Percentiles rank a stretch among this genome's conserved stretches.
Conservation (phyloP, 2,797 vertebrate genomes). For the Neosilurus mollespiculum region DNA sequence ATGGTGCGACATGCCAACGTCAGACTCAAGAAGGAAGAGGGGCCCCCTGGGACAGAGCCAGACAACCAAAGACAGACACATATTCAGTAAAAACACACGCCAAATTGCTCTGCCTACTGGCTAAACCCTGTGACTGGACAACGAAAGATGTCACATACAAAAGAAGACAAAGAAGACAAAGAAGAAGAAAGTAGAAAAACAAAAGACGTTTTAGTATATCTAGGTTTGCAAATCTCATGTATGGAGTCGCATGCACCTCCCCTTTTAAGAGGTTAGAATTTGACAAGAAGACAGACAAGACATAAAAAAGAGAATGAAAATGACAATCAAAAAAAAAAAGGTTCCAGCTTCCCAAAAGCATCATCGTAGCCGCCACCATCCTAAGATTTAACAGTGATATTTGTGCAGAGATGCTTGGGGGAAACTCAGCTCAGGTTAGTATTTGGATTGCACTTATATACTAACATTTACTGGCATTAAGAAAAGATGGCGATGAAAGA, state of each 20-base stretch:
- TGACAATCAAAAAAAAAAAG: too few species aligned
- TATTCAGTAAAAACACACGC: conserved; percentile 60
- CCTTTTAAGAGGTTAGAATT: neutral
- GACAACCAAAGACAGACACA: conserved; percentile 60
- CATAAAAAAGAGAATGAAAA: neutral
- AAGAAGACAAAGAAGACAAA: neutral
- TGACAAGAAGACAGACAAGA: neutral
- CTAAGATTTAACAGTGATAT: neutral
- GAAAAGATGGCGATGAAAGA: conserved; percentile 15
- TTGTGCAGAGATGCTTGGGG: neutral
- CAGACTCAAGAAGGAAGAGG: conserved; percentile 68
- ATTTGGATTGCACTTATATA: conserved; percentile 20
- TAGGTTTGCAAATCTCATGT: conserved; percentile 35
- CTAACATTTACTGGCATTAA: neutral
- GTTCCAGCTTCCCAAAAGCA: neutral
- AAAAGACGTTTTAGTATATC: conserved; percentile 17
- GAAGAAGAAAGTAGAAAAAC: conserved; percentile 34
- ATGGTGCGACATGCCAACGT: conserved; percentile 72
- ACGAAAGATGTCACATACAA: conserved; percentile 32
- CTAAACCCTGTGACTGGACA: conserved; percentile 46
- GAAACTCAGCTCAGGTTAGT: conserved; percentile 52
- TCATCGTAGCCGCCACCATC: neutral
- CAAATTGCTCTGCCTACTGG: conserved; percentile 52
- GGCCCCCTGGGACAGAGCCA: conserved; percentile 61
- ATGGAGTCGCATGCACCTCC: neutral